Base-by-base conservation (phyloP, 2,113 vertebrate genomes). In the Pseudorhombus dupliciocellatus region DNA sequence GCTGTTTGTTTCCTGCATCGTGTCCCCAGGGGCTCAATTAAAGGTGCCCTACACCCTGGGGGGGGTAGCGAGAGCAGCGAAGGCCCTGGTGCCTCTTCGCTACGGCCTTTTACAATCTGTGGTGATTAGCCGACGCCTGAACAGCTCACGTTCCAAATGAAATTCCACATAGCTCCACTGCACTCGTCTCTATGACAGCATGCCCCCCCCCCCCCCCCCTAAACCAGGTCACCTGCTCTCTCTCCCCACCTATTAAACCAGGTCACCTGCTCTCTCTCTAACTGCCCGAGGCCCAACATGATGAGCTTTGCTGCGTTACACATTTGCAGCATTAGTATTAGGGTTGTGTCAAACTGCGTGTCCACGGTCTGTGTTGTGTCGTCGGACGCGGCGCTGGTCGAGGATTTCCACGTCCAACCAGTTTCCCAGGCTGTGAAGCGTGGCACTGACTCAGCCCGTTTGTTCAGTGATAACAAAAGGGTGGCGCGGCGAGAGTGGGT, bases 11-110 rank as follows among this genome's bases (percentile, higher is more conserved):
- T 21, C 22, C 8, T 70, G 53, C 30, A 42, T 77, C 53, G 21
- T 54, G 22, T 90, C 88, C 89, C 91, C 28, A 18, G 59, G 83
- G 83, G 50, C 73, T 89, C 74, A 91, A 90, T 92, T 91, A 92
- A 70, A 74, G 0, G 28, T n/a, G n/a, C n/a, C n/a, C n/a, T n/a
- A n/a, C n/a, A n/a, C n/a, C n/a, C n/a, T n/a, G n/a, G n/a, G n/a
- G n/a, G n/a, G n/a, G n/a, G n/a, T n/a, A n/a, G n/a, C n/a, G n/a
- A n/a, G n/a, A n/a, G n/a, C n/a, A n/a, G n/a, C n/a, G n/a, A n/a
- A n/a, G n/a, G n/a, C n/a, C n/a, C n/a, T n/a, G n/a, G n/a, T n/a
- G n/a, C n/a, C n/a, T n/a, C n/a, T n/a, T n/a, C n/a, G n/a, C n/a
- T n/a, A n/a, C n/a, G n/a, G n/a, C n/a, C n/a, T n/a, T n/a, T n/a